phyloP scores from a whole-genome alignment of 2,888 invertebrate species.

The Oscheius sp. region DNA sequence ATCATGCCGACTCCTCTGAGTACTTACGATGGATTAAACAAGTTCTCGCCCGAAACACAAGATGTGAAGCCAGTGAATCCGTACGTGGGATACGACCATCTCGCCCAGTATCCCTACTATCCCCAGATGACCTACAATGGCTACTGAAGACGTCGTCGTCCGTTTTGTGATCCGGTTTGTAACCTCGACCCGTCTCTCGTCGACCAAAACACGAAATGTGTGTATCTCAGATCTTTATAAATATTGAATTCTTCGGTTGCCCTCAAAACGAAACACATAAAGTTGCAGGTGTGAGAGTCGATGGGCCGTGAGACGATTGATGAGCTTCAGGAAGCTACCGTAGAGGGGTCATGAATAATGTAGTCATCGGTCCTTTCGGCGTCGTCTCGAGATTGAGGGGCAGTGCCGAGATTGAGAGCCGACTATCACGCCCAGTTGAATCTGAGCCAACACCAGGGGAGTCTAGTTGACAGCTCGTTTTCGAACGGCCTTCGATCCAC shows the following conservation, averaged over 20 bases:
- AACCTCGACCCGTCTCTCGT: neutral
- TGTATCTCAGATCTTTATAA: conserved; percentile 28
- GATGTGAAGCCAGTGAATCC: conserved; percentile 30
- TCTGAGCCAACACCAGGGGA: conserved; percentile 10
- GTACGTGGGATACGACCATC: neutral
- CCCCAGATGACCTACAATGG: conserved; percentile 6
- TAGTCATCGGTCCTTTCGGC: conserved; percentile 21
- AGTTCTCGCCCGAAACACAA: neutral
- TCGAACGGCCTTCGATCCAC: conserved; percentile 22
- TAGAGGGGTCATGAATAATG: conserved; percentile 13
- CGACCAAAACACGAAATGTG: conserved; percentile 23
- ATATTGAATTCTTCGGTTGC: conserved; percentile 17
- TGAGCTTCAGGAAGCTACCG: conserved; percentile 29
- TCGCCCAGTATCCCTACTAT: conserved; percentile 1
- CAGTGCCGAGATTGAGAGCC: conserved; percentile 27
- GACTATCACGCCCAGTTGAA: conserved; percentile 27
- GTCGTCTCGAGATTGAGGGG: too few relatives aligned
- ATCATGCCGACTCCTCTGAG: conserved; percentile 22
- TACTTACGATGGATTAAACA: conserved; percentile 26
- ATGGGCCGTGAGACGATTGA: conserved; percentile 27
- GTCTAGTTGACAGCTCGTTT: conserved; percentile 10
- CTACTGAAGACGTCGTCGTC: neutral
- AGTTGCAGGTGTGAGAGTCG: neutral
- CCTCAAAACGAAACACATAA: neutral
- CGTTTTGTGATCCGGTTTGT: conserved; percentile 8